Base-by-base conservation (phyloP, 1,140 invertebrate genomes). In the Solenopsis fugax region DNA sequence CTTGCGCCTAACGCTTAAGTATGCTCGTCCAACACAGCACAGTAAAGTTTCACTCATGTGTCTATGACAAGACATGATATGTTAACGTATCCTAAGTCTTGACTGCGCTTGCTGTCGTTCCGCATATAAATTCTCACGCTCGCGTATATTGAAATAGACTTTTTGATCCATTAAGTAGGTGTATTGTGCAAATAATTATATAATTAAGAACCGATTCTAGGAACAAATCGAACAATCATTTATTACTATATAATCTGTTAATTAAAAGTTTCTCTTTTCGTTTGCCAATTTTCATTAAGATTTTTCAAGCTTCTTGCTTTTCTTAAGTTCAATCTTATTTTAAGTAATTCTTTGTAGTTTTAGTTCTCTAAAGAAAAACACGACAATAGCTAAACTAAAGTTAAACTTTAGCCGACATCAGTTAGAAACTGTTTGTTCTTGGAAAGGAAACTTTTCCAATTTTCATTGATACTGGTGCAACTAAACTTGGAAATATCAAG, bases 51-150 rank as follows among this genome's bases (percentile, higher is more conserved):
- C 58, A 52, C 34, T 56, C n/a, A 85, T 52, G 13, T n/a, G 64
- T 73, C 54, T 84, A 60, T 60, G 54, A 73, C 69, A 84, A 73
- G 58, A 90, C 81, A 37, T 91, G 89, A 91, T 91, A 91, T 91
- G 89, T 91, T 65, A 86, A 13, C 69, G 58, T 75, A 60, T 65
- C 13, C 56, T 54, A 58, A 56, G 29, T 86, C 62, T 77, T 54
- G 84, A 86, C 41, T 77, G 56, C 48, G n/a, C 21, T 45, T 73
- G 48, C 69, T 58, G n/a, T 21, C 24, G 16, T 50, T 21, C 21
- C 7, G 41, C 13, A 13, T 58, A 29, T 48, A 81, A 71, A 58
- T 12, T 34, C 48, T 24, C 16, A 41, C 34, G 64, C n/a, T 81
- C 37, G 64, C 80, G 54, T 73, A 73, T 50, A 84, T 84, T 1